A percentile compares a stretch with the other conserved stretches of the same genome.
phyloP scores from a whole-genome alignment of 2,113 vertebrate genomes.

The Gallinago paraguaiae region DNA sequence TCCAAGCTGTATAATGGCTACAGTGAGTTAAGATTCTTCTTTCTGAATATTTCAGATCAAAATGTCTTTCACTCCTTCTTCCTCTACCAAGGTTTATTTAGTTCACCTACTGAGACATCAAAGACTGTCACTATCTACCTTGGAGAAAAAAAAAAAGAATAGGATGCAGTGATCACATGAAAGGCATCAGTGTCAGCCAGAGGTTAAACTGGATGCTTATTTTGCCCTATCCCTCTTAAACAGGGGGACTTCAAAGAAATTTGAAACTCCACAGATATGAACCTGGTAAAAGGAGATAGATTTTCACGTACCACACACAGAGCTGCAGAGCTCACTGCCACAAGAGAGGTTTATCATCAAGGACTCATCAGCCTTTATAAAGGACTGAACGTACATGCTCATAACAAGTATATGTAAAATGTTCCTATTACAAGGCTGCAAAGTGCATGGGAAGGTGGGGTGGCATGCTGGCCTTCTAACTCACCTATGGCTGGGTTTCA shows the following conservation, averaged over 20 bases:
- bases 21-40: neutral
- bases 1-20: neutral
- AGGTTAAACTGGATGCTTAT: neutral
- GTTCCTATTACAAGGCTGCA: neutral
- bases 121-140: neutral
- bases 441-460: neutral
- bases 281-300: neutral
- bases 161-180: neutral
- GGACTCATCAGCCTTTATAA: neutral
- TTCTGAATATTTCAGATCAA: neutral
- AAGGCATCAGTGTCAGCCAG: neutral
- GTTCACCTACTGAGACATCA: neutral
- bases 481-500: neutral
- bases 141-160: neutral
- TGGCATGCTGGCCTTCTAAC: neutral
- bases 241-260: neutral
- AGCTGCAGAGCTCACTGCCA: neutral
- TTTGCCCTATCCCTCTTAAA: neutral
- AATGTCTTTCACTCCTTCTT: neutral
- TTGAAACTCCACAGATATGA: neutral
- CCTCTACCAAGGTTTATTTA: neutral
- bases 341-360: neutral
- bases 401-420: neutral
- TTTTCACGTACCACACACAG: neutral
- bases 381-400: fast-evolving